Percentiles rank a stretch among this genome's conserved stretches.
These are phyloP conservation scores for Datnioides undecimradiatus DNA, from an alignment of 2,113 vertebrate genomes.

Conservation along the genomic window DNA sequence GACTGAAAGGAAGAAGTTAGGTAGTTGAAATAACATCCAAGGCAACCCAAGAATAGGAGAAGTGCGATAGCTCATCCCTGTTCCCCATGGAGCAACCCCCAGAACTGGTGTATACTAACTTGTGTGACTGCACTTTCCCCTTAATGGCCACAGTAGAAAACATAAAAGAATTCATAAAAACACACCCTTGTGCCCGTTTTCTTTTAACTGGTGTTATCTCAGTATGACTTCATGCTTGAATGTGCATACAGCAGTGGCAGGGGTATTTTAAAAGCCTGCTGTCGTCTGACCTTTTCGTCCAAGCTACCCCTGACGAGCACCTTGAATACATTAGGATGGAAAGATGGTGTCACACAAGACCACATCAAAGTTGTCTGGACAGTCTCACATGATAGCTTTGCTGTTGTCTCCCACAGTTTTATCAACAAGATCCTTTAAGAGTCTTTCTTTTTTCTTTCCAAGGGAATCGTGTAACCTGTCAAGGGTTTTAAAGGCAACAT, in stretches of 20 bases:
- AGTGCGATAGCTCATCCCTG: slow-evolving; percentile 60
- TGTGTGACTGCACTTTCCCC: slow-evolving; percentile 27
- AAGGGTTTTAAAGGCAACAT: slow-evolving; percentile 57
- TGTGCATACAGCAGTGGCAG: not conserved
- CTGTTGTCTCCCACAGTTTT: slow-evolving; percentile 49
- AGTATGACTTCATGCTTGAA: slow-evolving; percentile 31
- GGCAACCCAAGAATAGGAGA: slow-evolving; percentile 69
- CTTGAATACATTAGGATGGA: slow-evolving; percentile 59
- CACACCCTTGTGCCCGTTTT: slow-evolving; percentile 15
- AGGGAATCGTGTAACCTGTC: slow-evolving; percentile 58
- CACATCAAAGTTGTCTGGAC: slow-evolving; percentile 62
- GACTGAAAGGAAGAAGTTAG: slow-evolving; percentile 50
- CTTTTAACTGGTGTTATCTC: slow-evolving; percentile 31
- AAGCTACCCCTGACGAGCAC: slow-evolving; percentile 45
- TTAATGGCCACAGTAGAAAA: slow-evolving; percentile 3
- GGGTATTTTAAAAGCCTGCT: slow-evolving; percentile 41
- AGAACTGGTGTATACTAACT: slow-evolving; percentile 32
- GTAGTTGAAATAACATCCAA: slow-evolving; percentile 79
- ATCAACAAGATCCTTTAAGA: slow-evolving; percentile 46
- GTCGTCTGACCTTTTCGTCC: slow-evolving; percentile 49
- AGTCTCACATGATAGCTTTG: slow-evolving; percentile 43
- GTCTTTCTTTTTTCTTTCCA: slow-evolving; percentile 36
- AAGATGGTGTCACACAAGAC: slow-evolving; percentile 64
- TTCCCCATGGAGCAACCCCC: slow-evolving; percentile 44
- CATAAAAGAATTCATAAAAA: slow-evolving; percentile 32